Evolutionary conservation across 2,797 vertebrate genomes (phyloP).

Genomic region (Ispidina picta): DNA sequence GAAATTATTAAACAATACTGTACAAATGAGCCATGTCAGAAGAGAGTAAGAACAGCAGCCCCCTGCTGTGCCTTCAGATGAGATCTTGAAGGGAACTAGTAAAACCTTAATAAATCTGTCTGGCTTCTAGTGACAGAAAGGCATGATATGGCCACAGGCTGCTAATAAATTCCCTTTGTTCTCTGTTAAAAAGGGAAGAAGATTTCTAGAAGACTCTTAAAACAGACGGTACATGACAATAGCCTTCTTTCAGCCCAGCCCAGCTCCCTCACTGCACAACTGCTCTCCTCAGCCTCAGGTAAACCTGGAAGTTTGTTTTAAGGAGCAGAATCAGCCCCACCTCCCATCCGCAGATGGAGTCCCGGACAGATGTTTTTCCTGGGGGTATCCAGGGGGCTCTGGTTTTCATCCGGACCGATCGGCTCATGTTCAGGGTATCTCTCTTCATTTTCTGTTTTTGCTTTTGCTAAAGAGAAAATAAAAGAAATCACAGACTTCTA

Average conservation of each 20-base stretch:
- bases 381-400: slow-evolving; percentile 90
- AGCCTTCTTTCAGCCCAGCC: neutral
- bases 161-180: neutral
- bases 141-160: neutral
- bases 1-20: neutral
- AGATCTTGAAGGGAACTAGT: neutral
- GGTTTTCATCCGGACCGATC: slow-evolving; percentile 84
- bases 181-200: neutral
- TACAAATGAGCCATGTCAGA: neutral
- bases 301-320: neutral
- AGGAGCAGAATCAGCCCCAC: slow-evolving; percentile 66
- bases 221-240: neutral
- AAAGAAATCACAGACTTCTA: neutral
- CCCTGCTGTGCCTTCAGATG: neutral
- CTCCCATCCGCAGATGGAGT: slow-evolving; percentile 87
- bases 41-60: neutral
- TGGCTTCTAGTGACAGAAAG: neutral
- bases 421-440: slow-evolving; percentile 74
- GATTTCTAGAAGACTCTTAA: neutral
- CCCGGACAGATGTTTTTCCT: slow-evolving; percentile 82
- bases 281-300: neutral
- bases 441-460: slow-evolving; percentile 78
- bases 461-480: slow-evolving; percentile 68
- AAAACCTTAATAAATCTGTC: neutral
- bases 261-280: neutral